phyloP scores from a whole-genome alignment of 2,888 invertebrate genomes.

The Dicranocentrus wangi region DNA sequence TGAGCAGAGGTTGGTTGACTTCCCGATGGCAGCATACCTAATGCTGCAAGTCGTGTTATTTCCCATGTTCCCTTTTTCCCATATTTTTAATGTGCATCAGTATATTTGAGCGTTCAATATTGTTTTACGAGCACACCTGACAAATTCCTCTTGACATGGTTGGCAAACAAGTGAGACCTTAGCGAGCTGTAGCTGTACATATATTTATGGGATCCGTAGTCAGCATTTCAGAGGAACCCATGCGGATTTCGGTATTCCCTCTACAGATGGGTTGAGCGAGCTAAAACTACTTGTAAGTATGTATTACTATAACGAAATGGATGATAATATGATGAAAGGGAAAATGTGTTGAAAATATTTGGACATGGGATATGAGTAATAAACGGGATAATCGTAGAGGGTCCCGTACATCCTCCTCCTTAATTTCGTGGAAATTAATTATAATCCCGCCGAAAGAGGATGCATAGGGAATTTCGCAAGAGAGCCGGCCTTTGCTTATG shows the following conservation, averaged over 20 bases:
- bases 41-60: neutral
- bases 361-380: too few species aligned
- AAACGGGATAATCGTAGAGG: too few species aligned
- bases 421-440: too few species aligned
- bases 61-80: too few species aligned
- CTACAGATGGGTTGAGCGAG: neutral
- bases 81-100: neutral
- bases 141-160: constrained; percentile 45
- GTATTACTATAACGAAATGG: neutral
- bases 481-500: too few species aligned
- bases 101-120: neutral
- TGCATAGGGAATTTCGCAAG: too few species aligned
- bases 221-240: constrained; percentile 7
- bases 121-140: constrained; percentile 41
- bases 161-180: constrained; percentile 49
- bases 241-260: constrained; percentile 41
- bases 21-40: neutral
- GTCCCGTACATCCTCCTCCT: too few species aligned
- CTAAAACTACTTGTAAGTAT: neutral
- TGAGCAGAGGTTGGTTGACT: neutral
- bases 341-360: too few species aligned
- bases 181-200: neutral
- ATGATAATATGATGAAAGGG: too few species aligned
- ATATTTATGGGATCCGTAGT: neutral
- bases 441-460: too few species aligned